These are phyloP conservation scores for Ormyrus thymus DNA, from an alignment of 2,888 invertebrate species.

Conservation along the genomic window DNA sequence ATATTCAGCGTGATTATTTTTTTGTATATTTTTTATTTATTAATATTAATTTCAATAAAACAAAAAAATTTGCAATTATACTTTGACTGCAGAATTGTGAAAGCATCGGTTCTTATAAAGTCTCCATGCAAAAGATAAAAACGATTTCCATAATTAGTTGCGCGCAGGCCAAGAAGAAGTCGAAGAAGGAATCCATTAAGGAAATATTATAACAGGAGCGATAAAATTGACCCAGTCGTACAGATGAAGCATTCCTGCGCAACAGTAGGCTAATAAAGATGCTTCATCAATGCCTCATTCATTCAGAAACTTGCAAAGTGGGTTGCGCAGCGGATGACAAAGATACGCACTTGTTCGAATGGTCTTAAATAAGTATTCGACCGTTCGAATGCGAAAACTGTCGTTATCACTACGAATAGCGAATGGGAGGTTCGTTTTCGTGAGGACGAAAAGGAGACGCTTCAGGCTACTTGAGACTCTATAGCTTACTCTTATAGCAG, in stretches of 20 bases:
- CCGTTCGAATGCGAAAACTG: too few species aligned
- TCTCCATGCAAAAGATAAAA: not conserved
- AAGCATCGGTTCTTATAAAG: too few species aligned
- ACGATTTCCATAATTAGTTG: slow-evolving; percentile 25
- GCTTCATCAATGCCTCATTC: slow-evolving; percentile 47
- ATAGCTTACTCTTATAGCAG: too few species aligned
- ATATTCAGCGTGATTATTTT: not conserved
- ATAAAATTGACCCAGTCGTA: slow-evolving; percentile 32
- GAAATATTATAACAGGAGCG: slow-evolving; percentile 40
- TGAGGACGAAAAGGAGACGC: too few species aligned
- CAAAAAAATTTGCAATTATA: too few species aligned
- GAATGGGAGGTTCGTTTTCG: too few species aligned
- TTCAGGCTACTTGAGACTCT: too few species aligned
- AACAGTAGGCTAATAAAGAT: slow-evolving; percentile 46
- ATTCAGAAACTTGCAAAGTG: slow-evolving; percentile 35
- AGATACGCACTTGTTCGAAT: too few species aligned
- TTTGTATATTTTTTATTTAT: not conserved
- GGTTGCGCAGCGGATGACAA: not conserved
- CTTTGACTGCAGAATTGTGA: too few species aligned
- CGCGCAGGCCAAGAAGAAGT: not conserved
- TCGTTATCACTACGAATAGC: too few species aligned
- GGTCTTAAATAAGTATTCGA: too few species aligned
- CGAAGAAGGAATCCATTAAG: slow-evolving; percentile 10
- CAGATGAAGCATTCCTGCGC: slow-evolving; percentile 25
- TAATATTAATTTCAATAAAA: too few species aligned